A percentile compares a stretch with the other conserved stretches of the same genome.
phyloP scores from a whole-genome alignment of 2,888 invertebrate species.

The Clunio marinus region DNA sequence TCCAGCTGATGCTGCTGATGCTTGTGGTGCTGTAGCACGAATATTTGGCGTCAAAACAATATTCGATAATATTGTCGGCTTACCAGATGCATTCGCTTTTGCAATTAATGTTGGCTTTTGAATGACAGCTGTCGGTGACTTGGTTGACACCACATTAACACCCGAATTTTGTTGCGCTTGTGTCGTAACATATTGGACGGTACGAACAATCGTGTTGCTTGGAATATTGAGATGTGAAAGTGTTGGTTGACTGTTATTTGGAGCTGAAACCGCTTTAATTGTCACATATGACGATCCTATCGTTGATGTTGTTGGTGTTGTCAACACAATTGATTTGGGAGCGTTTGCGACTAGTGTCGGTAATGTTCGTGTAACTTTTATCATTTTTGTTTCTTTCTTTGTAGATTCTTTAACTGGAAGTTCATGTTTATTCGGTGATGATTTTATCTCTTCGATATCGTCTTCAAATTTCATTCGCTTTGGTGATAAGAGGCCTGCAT shows the following conservation, averaged over 20 bases:
- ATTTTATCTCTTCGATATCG: constrained; percentile 33
- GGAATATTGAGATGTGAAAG: constrained; percentile 37
- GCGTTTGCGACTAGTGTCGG: constrained; percentile 31
- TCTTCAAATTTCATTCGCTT: constrained; percentile 38
- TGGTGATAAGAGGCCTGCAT: constrained; percentile 18
- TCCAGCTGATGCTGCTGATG: neutral
- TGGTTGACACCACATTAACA: neutral
- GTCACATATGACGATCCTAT: constrained; percentile 44
- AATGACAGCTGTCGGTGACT: constrained; percentile 25
- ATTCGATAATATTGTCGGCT: constrained; percentile 37
- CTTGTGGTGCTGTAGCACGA: neutral
- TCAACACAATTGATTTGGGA: constrained; percentile 45
- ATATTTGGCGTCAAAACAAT: constrained; percentile 36
- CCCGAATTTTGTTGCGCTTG: constrained; percentile 21
- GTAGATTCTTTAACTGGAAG: constrained; percentile 22
- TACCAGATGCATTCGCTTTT: constrained; percentile 29
- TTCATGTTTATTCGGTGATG: constrained; percentile 22
- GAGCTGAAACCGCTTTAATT: constrained; percentile 45
- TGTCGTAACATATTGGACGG: constrained; percentile 35
- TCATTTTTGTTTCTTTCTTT: constrained; percentile 26
- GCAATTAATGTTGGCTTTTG: constrained; percentile 36
- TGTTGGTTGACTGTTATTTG: constrained; percentile 41
- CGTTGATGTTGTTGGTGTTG: constrained; percentile 46
- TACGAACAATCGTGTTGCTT: constrained; percentile 35
- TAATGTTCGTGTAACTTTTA: constrained; percentile 28